Evolutionary conservation across 2,113 vertebrate genomes (phyloP), one percentile per base, ranked within the genome.

Genomic region (Ondatra zibethicus): DNA sequence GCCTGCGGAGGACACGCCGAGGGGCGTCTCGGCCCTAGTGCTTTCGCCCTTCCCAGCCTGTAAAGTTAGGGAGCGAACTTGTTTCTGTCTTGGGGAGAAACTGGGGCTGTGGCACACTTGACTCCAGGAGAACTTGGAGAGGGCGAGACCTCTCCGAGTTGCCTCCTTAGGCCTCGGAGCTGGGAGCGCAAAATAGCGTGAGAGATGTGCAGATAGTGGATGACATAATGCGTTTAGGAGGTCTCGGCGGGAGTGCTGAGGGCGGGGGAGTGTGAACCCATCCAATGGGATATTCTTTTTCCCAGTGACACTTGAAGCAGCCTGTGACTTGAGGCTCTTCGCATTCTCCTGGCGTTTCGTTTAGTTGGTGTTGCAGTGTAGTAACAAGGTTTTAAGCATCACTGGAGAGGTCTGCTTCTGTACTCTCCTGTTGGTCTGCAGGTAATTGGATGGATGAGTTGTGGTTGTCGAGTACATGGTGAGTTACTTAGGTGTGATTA

Each of bases 161-260:
- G 70, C 50, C 50, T 73, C n/a, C 25, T 42, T 61, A 11, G 91
- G 42, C 25, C 85, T 7, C 25, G 7, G 61, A 11, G n/a, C 72
- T 17, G 36, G 90, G 77, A 25, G 73, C 39, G 27, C 36, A 52
- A 82, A 47, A 0, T 73, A 50, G 73, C 78, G 63, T 39, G 66
- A 50, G 29, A 10, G 76, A 23, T 29, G 0, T 31, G 58, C 0
- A 61, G 19, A 10, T 11, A 1, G 76, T 14, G 93, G 95, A 68
- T 95, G 95, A 96, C 96, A 27, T 97, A 63, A 89, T 95, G 94
- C 89, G 55, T 42, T 29, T 17, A 13, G 61, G 82, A 29, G 4
- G 87, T 13, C 16, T 72, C 39, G n/a, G 93, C 66, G 36, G 45
- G 39, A 31, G 95, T 6, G 55, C 39, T 13, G 58, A 21, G 39